Percentiles rank a stretch among this genome's conserved stretches.
Evolutionary conservation across 2,888 invertebrate species (phyloP).

Genomic region (Pseudococcus longispinus): DNA sequence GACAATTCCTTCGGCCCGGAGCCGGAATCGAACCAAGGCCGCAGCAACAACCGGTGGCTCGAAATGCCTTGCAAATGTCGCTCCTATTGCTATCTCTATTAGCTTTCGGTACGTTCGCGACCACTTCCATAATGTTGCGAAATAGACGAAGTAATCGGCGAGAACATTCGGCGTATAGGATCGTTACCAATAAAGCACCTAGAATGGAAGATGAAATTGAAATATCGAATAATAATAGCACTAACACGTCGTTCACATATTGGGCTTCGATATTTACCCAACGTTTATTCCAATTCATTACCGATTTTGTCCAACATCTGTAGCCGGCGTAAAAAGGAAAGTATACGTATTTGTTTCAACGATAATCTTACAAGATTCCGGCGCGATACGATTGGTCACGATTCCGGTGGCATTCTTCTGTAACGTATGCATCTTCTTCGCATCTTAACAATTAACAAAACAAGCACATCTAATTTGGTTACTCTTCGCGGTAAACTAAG

Average conservation of each 20-base stretch:
- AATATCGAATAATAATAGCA: background rate
- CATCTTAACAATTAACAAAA: too few relatives aligned
- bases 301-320: background rate
- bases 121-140: background rate
- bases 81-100: background rate
- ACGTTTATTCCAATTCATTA: background rate
- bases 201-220: background rate
- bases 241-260: background rate
- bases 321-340: too few relatives aligned
- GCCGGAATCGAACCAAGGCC: background rate
- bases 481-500: background rate
- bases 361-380: too few relatives aligned
- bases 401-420: too few relatives aligned
- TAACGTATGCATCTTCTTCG: too few relatives aligned
- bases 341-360: too few relatives aligned
- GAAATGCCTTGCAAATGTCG: slow-evolving; percentile 2
- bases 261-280: background rate
- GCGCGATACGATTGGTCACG: background rate
- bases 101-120: background rate
- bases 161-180: background rate
- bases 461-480: background rate
- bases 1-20: background rate
- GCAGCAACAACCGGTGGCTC: background rate
- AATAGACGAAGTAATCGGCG: background rate
- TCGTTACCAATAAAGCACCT: background rate